A percentile compares a stretch with the other conserved stretches of the same genome.
Conservation (phyloP, 1,140 invertebrate species). For the Tetragnatha versicolor region DNA sequence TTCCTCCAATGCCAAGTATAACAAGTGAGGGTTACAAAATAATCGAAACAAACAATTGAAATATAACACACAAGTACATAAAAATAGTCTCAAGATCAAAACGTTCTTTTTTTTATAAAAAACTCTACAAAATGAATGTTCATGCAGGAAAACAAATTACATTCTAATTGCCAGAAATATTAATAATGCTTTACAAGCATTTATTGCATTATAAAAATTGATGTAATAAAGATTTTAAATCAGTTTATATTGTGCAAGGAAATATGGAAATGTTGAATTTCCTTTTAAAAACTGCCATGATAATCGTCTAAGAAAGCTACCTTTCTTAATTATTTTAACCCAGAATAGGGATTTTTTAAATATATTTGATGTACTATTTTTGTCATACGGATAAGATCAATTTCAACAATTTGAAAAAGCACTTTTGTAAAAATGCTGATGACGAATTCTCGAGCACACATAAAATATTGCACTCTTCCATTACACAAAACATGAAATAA, state of each 20-base stretch:
- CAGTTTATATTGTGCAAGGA: too few species aligned
- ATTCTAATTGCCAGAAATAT: not conserved
- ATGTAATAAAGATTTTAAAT: conserved; percentile 13
- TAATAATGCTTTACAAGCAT: not conserved
- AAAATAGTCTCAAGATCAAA: not conserved
- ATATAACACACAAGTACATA: conserved; percentile 8
- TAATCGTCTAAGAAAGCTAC: too few species aligned
- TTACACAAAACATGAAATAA: too few species aligned
- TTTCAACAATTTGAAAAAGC: too few species aligned
- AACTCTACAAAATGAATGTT: not conserved
- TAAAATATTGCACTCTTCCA: too few species aligned
- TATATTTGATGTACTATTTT: too few species aligned
- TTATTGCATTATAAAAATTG: conserved; percentile 6
- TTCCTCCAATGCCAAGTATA: conserved; percentile 25
- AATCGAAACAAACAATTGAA: not conserved
- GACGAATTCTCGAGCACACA: too few species aligned
- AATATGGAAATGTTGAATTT: not conserved
- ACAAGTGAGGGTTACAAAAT: conserved; percentile 17
- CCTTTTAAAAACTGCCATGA: not conserved
- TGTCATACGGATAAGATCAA: too few species aligned
- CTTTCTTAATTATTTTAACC: too few species aligned
- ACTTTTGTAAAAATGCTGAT: too few species aligned
- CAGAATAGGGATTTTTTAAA: too few species aligned
- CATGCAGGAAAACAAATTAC: not conserved
- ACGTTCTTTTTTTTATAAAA: not conserved